Evolutionary conservation across 2,888 invertebrate genomes (phyloP).

Genomic region (Carabus problematicus): DNA sequence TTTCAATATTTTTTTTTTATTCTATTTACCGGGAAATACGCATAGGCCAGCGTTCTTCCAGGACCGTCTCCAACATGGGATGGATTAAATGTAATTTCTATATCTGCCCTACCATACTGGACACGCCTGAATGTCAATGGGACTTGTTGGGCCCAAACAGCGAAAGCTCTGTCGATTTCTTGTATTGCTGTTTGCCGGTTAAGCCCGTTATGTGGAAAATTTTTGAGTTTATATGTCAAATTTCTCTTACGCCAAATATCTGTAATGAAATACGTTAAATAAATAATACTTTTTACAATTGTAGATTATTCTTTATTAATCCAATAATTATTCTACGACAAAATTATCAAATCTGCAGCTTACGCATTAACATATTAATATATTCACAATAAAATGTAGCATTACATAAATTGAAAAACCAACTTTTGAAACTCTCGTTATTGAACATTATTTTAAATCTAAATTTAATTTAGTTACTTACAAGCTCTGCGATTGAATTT

Average conservation of each 20-base stretch:
- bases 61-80: neutral
- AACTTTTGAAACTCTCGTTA: no score
- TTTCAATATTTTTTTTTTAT: neutral
- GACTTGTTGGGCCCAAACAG: neutral
- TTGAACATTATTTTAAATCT: no score
- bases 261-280: neutral
- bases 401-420: no score
- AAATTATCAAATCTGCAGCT: no score
- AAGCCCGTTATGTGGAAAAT: slow-evolving; percentile 24
- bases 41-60: slow-evolving; percentile 1
- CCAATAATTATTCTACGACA: no score
- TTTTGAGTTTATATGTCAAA: slow-evolving; percentile 28
- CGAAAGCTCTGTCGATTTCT: slow-evolving; percentile 8
- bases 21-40: neutral
- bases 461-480: no score
- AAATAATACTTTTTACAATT: neutral
- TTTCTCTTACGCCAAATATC: slow-evolving; percentile 18
- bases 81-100: neutral
- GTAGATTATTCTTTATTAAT: no score
- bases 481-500: no score
- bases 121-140: neutral
- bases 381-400: no score
- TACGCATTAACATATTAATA: no score
- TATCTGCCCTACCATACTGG: neutral
- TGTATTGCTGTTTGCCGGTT: slow-evolving; percentile 5